Conservation (phyloP, 2,888 invertebrate species). For the Drosophila falleni region DNA sequence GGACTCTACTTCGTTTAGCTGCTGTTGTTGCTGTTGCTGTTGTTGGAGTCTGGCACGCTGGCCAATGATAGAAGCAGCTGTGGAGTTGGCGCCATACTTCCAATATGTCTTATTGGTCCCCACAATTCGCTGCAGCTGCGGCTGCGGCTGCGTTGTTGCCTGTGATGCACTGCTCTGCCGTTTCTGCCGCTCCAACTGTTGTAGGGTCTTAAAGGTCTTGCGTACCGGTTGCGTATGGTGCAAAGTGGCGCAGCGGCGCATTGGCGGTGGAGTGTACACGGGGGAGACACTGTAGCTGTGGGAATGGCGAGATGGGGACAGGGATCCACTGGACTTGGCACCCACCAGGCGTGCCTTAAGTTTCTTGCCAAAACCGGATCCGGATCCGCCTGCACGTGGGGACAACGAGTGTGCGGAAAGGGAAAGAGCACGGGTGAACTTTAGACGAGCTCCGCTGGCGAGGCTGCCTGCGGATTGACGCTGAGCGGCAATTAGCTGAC, state of each 20-base stretch:
- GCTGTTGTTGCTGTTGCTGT: constrained; percentile 48
- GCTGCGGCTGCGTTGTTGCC: constrained; percentile 41
- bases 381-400: constrained; percentile 51
- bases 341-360: constrained; percentile 71
- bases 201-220: constrained; percentile 83
- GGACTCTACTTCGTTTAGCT: constrained; percentile 64
- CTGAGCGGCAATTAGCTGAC: constrained; percentile 73
- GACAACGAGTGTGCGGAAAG: constrained; percentile 81
- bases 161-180: constrained; percentile 42
- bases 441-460: constrained; percentile 62
- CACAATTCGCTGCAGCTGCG: constrained; percentile 72
- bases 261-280: constrained; percentile 83
- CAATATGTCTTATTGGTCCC: constrained; percentile 83
- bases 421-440: constrained; percentile 81
- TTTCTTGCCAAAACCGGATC: constrained; percentile 70
- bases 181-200: constrained; percentile 82
- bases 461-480: constrained; percentile 46
- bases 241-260: constrained; percentile 83
- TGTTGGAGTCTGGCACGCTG: constrained; percentile 70
- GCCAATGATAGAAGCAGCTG: constrained; percentile 82
- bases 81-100: constrained; percentile 83
- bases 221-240: constrained; percentile 84
- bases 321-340: constrained; percentile 74
- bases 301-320: constrained; percentile 77
- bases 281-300: constrained; percentile 81